Conservation (phyloP, 2,113 vertebrate species). For the Oophaga pumilio region DNA sequence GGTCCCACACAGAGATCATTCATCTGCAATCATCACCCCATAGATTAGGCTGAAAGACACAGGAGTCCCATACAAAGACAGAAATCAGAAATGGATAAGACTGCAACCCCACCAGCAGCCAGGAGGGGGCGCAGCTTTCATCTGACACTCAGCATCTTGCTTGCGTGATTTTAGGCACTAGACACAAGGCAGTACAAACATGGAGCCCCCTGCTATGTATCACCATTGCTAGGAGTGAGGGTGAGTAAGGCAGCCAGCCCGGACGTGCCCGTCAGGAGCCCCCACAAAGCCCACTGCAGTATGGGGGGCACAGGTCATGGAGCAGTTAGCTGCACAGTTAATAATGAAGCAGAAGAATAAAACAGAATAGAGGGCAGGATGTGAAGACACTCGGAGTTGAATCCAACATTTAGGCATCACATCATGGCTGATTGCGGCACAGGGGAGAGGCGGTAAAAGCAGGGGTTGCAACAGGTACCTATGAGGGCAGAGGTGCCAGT, state of each 20-base stretch:
- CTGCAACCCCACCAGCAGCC: conserved; percentile 1
- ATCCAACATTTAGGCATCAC: not conserved
- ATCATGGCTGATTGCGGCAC: not conserved
- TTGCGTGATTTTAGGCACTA: conserved; percentile 46
- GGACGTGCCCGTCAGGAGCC: not conserved
- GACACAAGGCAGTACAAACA: conserved; percentile 37
- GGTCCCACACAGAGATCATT: not conserved
- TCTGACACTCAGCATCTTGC: not conserved
- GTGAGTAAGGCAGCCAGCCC: not conserved
- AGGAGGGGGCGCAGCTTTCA: not conserved
- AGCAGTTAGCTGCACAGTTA: not conserved
- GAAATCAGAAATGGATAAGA: not conserved
- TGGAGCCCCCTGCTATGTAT: not conserved
- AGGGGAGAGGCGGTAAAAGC: not conserved
- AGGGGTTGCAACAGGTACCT: not conserved
- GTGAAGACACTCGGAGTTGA: not conserved
- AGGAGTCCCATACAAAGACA: conserved; percentile 11
- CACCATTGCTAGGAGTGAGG: not conserved
- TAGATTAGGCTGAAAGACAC: not conserved
- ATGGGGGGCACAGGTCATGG: not conserved
- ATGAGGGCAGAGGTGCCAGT: not conserved
- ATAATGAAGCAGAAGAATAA: not conserved
- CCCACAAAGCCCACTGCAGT: not conserved
- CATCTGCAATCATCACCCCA: not conserved
- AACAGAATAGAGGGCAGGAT: not conserved